Evolutionary conservation across 2,888 invertebrate species (phyloP).

Genomic region (Parasteatoda lunata): DNA sequence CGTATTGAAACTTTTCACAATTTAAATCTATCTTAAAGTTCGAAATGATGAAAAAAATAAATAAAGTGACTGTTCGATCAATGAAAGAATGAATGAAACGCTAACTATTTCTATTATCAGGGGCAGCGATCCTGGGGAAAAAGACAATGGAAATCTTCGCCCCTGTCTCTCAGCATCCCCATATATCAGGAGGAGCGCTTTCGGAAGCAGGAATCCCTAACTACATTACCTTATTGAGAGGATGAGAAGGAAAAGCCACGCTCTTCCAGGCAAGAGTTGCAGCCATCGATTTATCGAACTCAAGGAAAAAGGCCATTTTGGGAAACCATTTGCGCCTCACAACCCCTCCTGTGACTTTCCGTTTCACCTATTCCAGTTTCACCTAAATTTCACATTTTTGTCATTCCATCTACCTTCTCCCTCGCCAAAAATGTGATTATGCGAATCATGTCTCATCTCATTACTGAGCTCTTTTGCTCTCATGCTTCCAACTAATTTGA

Average conservation of each 20-base stretch:
- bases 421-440: not conserved
- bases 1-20: too few relatives aligned
- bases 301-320: conserved; percentile 55
- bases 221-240: conserved; percentile 57
- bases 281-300: conserved; percentile 66
- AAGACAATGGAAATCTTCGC: conserved; percentile 24
- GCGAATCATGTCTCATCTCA: not conserved
- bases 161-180: conserved; percentile 15
- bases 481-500: too few relatives aligned
- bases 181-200: conserved; percentile 30
- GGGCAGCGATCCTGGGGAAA: conserved; percentile 4
- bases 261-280: conserved; percentile 7
- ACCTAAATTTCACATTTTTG: conserved; percentile 20
- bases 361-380: conserved; percentile 19
- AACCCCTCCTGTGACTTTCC: conserved; percentile 6
- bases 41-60: too few relatives aligned
- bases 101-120: not conserved
- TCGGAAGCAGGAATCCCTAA: conserved; percentile 35
- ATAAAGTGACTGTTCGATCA: too few relatives aligned
- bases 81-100: too few relatives aligned
- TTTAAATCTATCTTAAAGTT: too few relatives aligned
- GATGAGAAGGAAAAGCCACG: conserved; percentile 37
- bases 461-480: too few relatives aligned
- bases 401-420: not conserved
- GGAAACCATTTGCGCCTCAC: conserved; percentile 61